Conservation (phyloP, 2,888 invertebrate genomes). For the Blomia tropicalis region DNA sequence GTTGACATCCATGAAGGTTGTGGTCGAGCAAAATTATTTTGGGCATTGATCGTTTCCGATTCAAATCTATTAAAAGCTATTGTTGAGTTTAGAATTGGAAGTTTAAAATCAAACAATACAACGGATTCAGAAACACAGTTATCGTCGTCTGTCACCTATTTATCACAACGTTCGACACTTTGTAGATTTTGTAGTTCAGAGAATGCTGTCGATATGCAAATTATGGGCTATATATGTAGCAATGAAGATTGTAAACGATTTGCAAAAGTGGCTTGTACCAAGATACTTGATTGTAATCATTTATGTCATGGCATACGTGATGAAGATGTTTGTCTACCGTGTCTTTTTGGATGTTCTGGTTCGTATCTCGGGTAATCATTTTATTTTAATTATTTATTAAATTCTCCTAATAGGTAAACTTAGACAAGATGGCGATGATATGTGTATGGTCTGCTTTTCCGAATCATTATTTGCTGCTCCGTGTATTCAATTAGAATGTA, state of each 20-base stretch:
- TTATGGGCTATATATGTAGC: slow-evolving; percentile 80
- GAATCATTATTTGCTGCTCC: slow-evolving; percentile 90
- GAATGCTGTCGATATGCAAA: slow-evolving; percentile 60
- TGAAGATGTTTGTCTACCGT: slow-evolving; percentile 68
- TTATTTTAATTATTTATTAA: neutral
- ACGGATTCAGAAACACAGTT: neutral
- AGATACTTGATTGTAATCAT: slow-evolving; percentile 70
- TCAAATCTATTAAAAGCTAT: slow-evolving; percentile 67
- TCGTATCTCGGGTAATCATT: neutral
- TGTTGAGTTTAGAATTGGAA: slow-evolving; percentile 59
- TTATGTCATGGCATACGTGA: slow-evolving; percentile 79
- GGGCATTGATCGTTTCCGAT: slow-evolving; percentile 82
- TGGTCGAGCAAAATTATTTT: slow-evolving; percentile 84
- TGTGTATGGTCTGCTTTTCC: slow-evolving; percentile 99
- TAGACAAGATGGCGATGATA: slow-evolving; percentile 91
- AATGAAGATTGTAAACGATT: slow-evolving; percentile 84
- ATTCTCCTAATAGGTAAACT: slow-evolving; percentile 37
- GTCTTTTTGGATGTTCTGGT: slow-evolving; percentile 59
- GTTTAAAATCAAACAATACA: slow-evolving; percentile 6
- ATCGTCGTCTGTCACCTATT: slow-evolving; percentile 35
- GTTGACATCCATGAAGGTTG: slow-evolving; percentile 91
- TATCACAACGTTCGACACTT: slow-evolving; percentile 34
- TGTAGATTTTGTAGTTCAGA: slow-evolving; percentile 82
- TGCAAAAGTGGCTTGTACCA: slow-evolving; percentile 62
- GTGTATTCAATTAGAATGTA: slow-evolving; percentile 69